phyloP scores from a whole-genome alignment of 37 sponge, comb jelly and placozoan genomes.

The Aphrocallistes beatrix region DNA sequence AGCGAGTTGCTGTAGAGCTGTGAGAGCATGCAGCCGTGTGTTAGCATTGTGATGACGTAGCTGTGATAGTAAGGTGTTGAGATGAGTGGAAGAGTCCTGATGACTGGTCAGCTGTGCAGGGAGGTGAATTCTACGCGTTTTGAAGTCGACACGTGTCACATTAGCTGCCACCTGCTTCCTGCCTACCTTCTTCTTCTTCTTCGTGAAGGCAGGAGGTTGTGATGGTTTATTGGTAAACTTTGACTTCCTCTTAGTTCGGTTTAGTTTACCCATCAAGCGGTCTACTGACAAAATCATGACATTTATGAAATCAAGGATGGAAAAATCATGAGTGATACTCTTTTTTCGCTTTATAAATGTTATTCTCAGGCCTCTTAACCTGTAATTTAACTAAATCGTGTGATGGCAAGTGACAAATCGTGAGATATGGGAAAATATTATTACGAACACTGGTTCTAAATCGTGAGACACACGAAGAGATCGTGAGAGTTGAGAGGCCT shows the following conservation, averaged over 20 bases:
- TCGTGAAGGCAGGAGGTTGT: constrained; percentile 13
- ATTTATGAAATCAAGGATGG: too few species aligned
- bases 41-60: background rate
- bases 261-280: background rate
- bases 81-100: background rate
- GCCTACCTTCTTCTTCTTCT: background rate
- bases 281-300: too few species aligned
- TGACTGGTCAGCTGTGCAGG: background rate
- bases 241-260: background rate
- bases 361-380: too few species aligned
- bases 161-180: background rate
- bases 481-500: too few species aligned
- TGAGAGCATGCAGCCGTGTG: background rate
- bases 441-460: too few species aligned
- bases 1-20: background rate
- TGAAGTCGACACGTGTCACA: background rate
- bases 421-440: too few species aligned
- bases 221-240: background rate
- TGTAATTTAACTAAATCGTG: too few species aligned
- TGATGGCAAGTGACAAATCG: too few species aligned
- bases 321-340: too few species aligned
- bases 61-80: background rate
- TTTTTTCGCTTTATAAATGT: too few species aligned
- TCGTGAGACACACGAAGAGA: too few species aligned
- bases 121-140: background rate